Percentiles rank a stretch among this genome's conserved stretches.
These are phyloP conservation scores for Motacilla alba DNA, from an alignment of 2,113 vertebrate species.

Conservation along the genomic window DNA sequence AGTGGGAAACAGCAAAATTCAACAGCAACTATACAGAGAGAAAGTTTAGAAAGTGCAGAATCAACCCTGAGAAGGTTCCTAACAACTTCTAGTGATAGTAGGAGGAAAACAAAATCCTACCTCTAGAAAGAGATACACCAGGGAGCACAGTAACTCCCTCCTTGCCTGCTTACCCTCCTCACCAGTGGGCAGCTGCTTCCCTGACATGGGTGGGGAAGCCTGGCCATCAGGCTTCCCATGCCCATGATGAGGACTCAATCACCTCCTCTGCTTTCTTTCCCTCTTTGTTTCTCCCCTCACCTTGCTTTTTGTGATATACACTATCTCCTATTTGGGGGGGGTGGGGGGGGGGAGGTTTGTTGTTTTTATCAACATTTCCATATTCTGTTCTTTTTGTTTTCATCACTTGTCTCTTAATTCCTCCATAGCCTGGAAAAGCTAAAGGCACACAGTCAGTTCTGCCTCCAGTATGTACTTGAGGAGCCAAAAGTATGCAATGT, in stretches of 20 bases:
- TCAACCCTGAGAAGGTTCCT: neutral
- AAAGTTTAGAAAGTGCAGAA: neutral
- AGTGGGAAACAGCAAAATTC: neutral
- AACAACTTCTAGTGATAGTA: neutral
- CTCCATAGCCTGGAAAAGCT: neutral
- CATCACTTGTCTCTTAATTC: neutral
- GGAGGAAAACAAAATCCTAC: neutral
- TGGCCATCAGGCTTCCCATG: neutral
- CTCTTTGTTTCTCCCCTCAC: neutral
- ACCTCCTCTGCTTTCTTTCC: neutral
- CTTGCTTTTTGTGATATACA: neutral
- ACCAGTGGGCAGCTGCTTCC: fast-evolving
- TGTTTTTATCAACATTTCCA: neutral
- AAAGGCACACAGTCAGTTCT: neutral
- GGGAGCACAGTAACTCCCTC: neutral
- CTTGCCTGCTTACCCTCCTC: neutral
- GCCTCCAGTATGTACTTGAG: neutral
- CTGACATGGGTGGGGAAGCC: neutral
- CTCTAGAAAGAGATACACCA: neutral
- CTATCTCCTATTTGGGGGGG: neutral
- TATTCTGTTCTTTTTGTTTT: neutral
- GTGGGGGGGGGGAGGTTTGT: too few species aligned
- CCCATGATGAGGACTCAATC: fast-evolving
- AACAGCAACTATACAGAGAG: neutral
- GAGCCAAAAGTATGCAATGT: constrained; percentile 26